These are phyloP conservation scores for Drosophila nr. medialis DNA, from an alignment of 2,888 invertebrate genomes.

Conservation along the genomic window DNA sequence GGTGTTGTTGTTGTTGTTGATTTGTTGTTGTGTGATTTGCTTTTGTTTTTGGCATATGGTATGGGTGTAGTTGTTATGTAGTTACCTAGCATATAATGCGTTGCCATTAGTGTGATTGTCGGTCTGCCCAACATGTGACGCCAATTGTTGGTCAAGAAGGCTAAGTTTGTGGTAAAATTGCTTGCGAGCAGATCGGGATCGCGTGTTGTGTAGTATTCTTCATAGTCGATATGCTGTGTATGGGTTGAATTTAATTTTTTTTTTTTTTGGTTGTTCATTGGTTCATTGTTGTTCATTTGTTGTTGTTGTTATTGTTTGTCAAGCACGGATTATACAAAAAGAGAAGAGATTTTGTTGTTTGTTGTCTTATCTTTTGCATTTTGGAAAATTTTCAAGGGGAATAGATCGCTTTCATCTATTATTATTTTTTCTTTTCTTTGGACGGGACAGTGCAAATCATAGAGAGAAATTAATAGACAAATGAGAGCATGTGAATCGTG, in stretches of 20 bases:
- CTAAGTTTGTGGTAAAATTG: conserved; percentile 96
- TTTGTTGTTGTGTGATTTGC: conserved; percentile 6
- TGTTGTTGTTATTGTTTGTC: conserved; percentile 42
- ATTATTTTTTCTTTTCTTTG: conserved; percentile 1
- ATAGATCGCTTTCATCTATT: conserved; percentile 18
- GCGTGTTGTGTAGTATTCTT: conserved; percentile 98
- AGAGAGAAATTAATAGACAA: conserved; percentile 23
- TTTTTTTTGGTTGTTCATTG: neutral
- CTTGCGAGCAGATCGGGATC: conserved; percentile 97
- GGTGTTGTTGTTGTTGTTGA: neutral
- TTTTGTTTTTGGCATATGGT: conserved; percentile 20
- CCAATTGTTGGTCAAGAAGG: conserved; percentile 98
- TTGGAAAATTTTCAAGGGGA: conserved; percentile 17
- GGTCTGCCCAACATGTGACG: conserved; percentile 98
- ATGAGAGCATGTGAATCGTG: conserved; percentile 2
- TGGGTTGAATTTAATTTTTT: conserved; percentile 26
- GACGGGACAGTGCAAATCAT: conserved; percentile 36
- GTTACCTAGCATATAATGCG: conserved; percentile 93
- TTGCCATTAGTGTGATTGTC: conserved; percentile 95
- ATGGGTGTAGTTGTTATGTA: conserved; percentile 59
- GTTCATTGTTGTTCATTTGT: conserved; percentile 2
- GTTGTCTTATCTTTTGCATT: conserved; percentile 9
- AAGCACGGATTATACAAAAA: conserved; percentile 53
- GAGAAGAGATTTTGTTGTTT: conserved; percentile 31
- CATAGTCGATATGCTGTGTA: conserved; percentile 92